Evolutionary conservation across 2,888 invertebrate species (phyloP).

Genomic region (Neoscelio sp.): DNA sequence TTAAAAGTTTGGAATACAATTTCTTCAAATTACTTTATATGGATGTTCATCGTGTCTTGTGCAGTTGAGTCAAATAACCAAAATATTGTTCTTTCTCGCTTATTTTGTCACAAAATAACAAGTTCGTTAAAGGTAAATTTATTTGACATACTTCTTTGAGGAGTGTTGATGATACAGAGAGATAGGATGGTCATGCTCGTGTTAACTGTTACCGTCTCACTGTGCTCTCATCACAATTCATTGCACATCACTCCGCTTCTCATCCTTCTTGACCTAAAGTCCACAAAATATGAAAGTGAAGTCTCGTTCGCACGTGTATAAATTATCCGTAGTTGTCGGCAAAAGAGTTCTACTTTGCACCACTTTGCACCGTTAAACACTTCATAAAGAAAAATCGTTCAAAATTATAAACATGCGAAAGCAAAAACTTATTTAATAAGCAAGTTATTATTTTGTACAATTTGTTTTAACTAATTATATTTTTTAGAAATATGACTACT

Average conservation of each 20-base stretch:
- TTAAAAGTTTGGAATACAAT: no score
- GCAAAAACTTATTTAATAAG: no score
- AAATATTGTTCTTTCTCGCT: slow-evolving; percentile 40
- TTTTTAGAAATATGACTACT: no score
- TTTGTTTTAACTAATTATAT: no score
- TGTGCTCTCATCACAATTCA: slow-evolving; percentile 47
- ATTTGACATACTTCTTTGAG: slow-evolving; percentile 57
- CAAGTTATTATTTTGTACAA: no score
- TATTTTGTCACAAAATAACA: slow-evolving; percentile 46
- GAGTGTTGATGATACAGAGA: slow-evolving; percentile 14
- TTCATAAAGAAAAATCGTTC: slow-evolving; percentile 20
- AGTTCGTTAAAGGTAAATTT: slow-evolving; percentile 60
- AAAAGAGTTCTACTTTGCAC: slow-evolving; percentile 35
- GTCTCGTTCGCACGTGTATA: slow-evolving; percentile 58
- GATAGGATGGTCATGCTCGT: slow-evolving; percentile 34
- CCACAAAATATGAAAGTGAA: slow-evolving; percentile 55
- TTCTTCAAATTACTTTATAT: no score
- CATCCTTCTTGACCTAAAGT: slow-evolving; percentile 63
- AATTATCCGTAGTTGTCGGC: slow-evolving; percentile 47
- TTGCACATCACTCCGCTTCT: slow-evolving; percentile 45
- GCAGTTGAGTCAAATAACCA: slow-evolving; percentile 39
- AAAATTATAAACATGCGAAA: slow-evolving; percentile 2
- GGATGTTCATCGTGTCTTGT: slow-evolving; percentile 13
- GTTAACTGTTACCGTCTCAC: slow-evolving; percentile 56
- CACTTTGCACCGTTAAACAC: slow-evolving; percentile 13